These are phyloP conservation scores for Julus scandinavius DNA, from an alignment of 2,888 invertebrate genomes.

Conservation along the genomic window DNA sequence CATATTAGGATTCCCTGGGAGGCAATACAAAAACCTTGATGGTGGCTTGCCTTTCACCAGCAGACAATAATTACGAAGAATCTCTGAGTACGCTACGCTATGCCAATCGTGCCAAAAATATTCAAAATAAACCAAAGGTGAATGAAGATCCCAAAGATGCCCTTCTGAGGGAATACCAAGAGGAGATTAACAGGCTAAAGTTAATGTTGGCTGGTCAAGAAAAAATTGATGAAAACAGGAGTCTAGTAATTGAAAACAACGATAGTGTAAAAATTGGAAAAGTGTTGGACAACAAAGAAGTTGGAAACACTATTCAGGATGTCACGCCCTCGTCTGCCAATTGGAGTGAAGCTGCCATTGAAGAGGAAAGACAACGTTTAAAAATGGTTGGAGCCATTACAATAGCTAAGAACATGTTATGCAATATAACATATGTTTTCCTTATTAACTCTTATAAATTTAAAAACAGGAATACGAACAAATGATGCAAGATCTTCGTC, in stretches of 20 bases:
- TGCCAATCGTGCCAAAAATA: conserved; percentile 87
- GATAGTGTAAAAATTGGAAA: not conserved
- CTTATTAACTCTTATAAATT: not conserved
- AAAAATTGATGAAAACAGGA: not conserved
- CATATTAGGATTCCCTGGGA: conserved; percentile 77
- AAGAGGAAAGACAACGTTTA: conserved; percentile 54
- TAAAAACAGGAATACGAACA: conserved; percentile 68
- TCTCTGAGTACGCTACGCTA: conserved; percentile 84
- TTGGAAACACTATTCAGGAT: not conserved
- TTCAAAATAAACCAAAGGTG: conserved; percentile 83
- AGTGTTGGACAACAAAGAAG: not conserved
- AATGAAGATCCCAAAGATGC: conserved; percentile 94
- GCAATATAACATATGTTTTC: not conserved
- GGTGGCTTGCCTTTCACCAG: conserved; percentile 86
- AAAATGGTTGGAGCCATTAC: conserved; percentile 54
- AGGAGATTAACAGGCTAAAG: conserved; percentile 81
- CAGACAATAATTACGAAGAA: conserved; percentile 85
- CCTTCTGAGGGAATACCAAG: conserved; percentile 82
- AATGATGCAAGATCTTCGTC: conserved; percentile 67
- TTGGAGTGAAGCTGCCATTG: conserved; percentile 23
- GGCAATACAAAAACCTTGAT: conserved; percentile 90
- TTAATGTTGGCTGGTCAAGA: conserved; percentile 66
- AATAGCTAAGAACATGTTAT: not conserved
- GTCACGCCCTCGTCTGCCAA: not conserved
- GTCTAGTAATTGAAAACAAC: not conserved